Conservation (phyloP, 37 sponge, comb jelly and placozoan species). For the Haliclona indistincta region DNA sequence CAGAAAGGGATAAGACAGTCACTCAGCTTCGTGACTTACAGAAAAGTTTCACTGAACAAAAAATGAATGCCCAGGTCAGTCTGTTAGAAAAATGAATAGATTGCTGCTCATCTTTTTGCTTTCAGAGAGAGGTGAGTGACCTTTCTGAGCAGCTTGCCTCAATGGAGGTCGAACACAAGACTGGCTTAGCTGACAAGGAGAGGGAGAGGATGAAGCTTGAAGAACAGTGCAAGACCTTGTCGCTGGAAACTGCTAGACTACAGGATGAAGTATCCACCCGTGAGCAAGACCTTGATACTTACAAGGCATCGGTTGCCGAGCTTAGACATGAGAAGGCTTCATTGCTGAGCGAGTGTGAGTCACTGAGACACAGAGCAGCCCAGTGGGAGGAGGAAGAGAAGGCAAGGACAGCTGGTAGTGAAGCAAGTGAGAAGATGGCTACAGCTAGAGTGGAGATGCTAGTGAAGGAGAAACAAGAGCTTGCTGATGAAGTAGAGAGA, state of each 20-base stretch:
- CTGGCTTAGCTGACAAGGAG: slow-evolving; percentile 1
- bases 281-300: neutral
- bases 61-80: slow-evolving; percentile 8
- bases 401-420: neutral
- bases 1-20: slow-evolving; percentile 51
- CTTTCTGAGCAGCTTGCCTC: neutral
- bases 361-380: neutral
- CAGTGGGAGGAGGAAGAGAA: neutral
- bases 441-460: neutral
- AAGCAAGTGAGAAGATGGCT: neutral
- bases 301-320: neutral
- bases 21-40: slow-evolving; percentile 16
- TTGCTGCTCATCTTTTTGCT: no score
- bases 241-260: no score
- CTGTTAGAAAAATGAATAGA: neutral
- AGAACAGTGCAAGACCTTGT: no score
- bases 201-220: slow-evolving; percentile 5
- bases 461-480: neutral
- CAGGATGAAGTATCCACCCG: neutral
- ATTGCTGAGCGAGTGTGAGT: neutral
- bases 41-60: slow-evolving; percentile 10
- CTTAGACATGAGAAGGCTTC: slow-evolving; percentile 2
- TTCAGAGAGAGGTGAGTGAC: neutral
- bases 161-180: neutral
- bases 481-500: neutral